Conservation (phyloP, 2,113 vertebrate species). For the Anser brachyrhynchus region DNA sequence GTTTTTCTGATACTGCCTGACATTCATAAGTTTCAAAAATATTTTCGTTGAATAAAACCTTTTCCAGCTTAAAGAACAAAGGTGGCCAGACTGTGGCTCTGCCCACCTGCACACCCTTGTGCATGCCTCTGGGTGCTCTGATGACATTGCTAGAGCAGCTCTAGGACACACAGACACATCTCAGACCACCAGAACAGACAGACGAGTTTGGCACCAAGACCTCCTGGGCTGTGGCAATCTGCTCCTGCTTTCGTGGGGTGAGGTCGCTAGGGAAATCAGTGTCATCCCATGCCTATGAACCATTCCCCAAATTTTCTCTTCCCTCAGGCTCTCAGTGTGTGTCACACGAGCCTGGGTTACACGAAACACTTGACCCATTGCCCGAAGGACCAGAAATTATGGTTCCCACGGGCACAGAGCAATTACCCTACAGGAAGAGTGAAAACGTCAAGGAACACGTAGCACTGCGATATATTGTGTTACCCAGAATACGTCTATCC, state of each 20-base stretch:
- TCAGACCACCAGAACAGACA: background rate
- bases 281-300: background rate
- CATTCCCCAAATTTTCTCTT: background rate
- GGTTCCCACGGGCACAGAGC: background rate
- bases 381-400: background rate
- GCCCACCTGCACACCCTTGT: rapidly evolving
- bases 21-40: background rate
- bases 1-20: background rate
- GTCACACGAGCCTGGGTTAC: background rate
- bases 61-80: background rate
- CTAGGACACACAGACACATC: background rate
- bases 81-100: background rate
- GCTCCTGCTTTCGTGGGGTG: background rate
- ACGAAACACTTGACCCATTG: background rate
- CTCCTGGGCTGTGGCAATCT: background rate
- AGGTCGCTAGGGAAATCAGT: background rate
- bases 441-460: background rate
- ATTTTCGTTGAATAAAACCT: background rate
- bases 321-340: background rate
- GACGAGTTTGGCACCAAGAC: background rate
- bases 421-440: background rate
- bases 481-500: background rate
- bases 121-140: background rate
- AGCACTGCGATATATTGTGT: background rate
- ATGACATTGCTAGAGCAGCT: rapidly evolving